Evolutionary conservation across 2,888 invertebrate genomes (phyloP), one percentile per base, ranked within the genome.

Genomic region (Cordylochernes scorpioides): DNA sequence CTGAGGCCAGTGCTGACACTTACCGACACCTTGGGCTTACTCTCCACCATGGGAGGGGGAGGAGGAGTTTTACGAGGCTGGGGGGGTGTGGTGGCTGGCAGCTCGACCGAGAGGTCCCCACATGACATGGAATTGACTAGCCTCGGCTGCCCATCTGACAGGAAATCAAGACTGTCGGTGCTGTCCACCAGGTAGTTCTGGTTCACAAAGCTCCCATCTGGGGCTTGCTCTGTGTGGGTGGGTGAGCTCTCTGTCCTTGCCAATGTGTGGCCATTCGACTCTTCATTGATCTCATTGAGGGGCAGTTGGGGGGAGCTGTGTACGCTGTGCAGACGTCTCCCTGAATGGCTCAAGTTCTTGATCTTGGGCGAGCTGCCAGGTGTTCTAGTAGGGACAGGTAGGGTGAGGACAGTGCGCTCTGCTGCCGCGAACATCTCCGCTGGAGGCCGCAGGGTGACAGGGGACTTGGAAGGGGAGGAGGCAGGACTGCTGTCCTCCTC

Each of bases 181-280:
- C 35, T 35, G 25, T 35, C 38, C 4, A 33, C 32, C 10, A n/a
- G 25, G 9, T 10, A 22, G 14, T 22, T 22, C 5, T 5, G 12
- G 6, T 6, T 6, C 14, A 22, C 4, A 5, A 22, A 22, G 9
- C 5, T 25, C 13, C 5, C 14, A 10, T 7, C n/a, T 7, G 7
- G 8, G 18, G 15, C 12, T 19, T 10, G 15, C 15, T 5, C 21
- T 8, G n/a, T 24, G 4, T 2, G 21, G 59, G 61, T 30, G 55
- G 31, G 72, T 60, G 47, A 69, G 29, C 82, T 82, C 5, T 78
- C 74, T n/a, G 70, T 71, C 21, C 70, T 58, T 8, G 64, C 63
- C 6, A 53, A 52, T 18, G 49, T 50, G 27, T 54, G 52, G 1
- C 50, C 50, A 38, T 64, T 64, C 2, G 58, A 62, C 40, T 69